Base-by-base conservation (phyloP, 2,888 invertebrate genomes). In the Isotomurus palustris region DNA sequence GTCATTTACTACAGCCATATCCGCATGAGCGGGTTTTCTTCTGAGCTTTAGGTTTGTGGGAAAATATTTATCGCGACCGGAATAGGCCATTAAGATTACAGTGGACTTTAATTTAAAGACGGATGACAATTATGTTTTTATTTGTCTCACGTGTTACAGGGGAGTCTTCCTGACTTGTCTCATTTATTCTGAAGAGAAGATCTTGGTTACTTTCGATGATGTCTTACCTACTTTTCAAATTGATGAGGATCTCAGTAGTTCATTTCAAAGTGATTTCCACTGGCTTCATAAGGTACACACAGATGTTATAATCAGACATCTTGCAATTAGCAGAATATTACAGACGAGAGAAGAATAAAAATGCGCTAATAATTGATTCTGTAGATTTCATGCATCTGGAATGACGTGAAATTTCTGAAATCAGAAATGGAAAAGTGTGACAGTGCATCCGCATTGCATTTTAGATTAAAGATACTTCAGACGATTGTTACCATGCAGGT, bases 161-260 rank as follows among this genome's bases (percentile, higher is more conserved):
- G 97, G 97, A 2, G 89, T 95, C 5, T 95, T 92, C 75, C 78
- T 99, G 70, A 90, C 94, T 0, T 91, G 93, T 73, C 83, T 97
- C 61, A 79, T 97, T 36, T 95, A 94, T 79, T 88, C 91, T 75
- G 96, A 96, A 73, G 95, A 97, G 75, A 91, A 91, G 75, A 87
- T 99, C 49, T 79, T 97, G 71, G 91, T 95, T 56, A 97, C 97
- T 32, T 92, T 92, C 71, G 97, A 97, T 77, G 97, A 99, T 75
- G 92, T 91, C 76, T 80, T 97, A 61, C 97, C 97, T 0, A 91
- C 95, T 59, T 88, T 97, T 72, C 95, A 96, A 79, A 90, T 97
- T 49, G 96, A 96, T 75, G 96, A 96, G 77, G 90, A 90, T 29
- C 94, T 91, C 75, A 91, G 93, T 43, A 88, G 88, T 72, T 88